Percentiles rank a stretch among this genome's conserved stretches.
phyloP scores from a whole-genome alignment of 2,797 vertebrate genomes.

The Eulemur mongoz region DNA sequence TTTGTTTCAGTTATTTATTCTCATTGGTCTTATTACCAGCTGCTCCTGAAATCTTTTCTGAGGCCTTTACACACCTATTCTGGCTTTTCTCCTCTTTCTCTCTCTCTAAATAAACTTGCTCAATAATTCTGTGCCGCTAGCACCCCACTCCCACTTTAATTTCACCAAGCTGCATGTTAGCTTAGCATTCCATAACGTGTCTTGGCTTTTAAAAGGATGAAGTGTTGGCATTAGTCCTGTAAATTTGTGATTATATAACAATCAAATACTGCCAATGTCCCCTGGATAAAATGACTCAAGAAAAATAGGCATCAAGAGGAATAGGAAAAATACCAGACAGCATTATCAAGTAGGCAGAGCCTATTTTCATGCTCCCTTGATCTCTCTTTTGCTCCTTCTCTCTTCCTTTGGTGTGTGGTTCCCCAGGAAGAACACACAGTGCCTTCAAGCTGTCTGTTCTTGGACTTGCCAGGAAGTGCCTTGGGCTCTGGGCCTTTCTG shows the following conservation, averaged over 20 bases:
- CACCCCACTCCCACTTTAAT: background rate
- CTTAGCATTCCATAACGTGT: background rate
- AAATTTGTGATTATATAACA: conserved; percentile 11
- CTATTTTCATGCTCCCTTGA: background rate
- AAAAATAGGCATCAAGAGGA: conserved; percentile 41
- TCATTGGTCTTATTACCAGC: background rate
- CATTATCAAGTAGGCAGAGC: background rate
- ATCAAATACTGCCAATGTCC: background rate
- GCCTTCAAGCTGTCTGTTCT: background rate
- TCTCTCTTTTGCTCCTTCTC: no score
- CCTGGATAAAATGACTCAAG: conserved; percentile 50
- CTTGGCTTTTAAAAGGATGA: conserved; percentile 6
- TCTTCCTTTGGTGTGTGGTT: background rate
- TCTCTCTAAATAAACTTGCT: background rate
- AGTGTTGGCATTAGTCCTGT: background rate
- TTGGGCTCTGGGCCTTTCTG: background rate
- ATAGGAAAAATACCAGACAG: background rate
- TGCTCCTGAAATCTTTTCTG: background rate
- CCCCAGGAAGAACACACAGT: background rate
- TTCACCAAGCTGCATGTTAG: background rate
- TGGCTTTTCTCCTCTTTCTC: background rate
- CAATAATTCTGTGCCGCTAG: background rate
- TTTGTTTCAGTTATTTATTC: conserved; percentile 18
- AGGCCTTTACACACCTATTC: background rate
- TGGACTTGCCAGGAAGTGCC: background rate